These are phyloP conservation scores for Sanderia malayensis DNA, from an alignment of 30 jellyfish, hydroid and myxozoan species.

Conservation along the genomic window DNA sequence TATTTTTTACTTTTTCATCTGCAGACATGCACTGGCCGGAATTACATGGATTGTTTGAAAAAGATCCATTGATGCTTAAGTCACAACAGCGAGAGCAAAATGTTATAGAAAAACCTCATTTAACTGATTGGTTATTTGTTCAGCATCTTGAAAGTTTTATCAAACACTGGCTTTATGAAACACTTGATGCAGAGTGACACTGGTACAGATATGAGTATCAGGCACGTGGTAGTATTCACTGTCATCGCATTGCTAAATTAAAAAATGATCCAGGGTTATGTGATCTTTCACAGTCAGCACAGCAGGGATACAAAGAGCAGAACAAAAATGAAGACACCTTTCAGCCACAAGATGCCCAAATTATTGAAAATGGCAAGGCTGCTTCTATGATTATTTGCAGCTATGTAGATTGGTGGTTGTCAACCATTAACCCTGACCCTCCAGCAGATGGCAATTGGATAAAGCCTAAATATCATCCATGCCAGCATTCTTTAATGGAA, in stretches of 20 bases:
- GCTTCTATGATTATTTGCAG: constrained; percentile 25
- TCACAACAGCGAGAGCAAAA: background rate
- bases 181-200: constrained; percentile 45
- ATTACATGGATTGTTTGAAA: background rate
- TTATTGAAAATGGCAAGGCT: constrained; percentile 12
- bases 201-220: constrained; percentile 54
- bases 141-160: constrained; percentile 33
- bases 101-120: constrained; percentile 42
- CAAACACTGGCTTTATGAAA: constrained; percentile 26
- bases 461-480: constrained; percentile 2
- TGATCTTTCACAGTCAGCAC: constrained; percentile 20
- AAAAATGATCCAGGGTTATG: constrained; percentile 44
- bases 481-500: background rate
- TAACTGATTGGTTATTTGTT: constrained; percentile 43
- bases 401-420: constrained; percentile 25
- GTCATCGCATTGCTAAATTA: constrained; percentile 51
- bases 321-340: background rate
- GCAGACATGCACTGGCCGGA: constrained; percentile 40
- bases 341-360: background rate
- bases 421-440: constrained; percentile 19
- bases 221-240: constrained; percentile 57
- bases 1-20: constrained; percentile 39
- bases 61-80: background rate
- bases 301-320: constrained; percentile 28
- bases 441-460: constrained; percentile 27